phyloP scores from a whole-genome alignment of 2,888 invertebrate genomes.

The Agonopterix alstromeriana region DNA sequence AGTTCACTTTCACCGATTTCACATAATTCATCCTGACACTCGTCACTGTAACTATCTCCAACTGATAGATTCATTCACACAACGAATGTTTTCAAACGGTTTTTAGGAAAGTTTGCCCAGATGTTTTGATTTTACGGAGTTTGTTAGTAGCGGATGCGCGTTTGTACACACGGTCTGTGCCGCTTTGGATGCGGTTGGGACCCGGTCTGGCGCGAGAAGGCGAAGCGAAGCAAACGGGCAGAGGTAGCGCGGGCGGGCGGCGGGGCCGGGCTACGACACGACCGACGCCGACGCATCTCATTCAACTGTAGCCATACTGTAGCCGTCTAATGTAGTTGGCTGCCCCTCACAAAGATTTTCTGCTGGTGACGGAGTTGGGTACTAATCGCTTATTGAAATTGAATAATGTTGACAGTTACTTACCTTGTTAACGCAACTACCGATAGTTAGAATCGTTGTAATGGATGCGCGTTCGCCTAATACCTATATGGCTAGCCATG shows the following conservation, averaged over 20 bases:
- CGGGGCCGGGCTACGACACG: no score
- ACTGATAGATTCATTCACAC: background rate
- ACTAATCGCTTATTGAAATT: no score
- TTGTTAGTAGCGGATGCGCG: slow-evolving; percentile 2
- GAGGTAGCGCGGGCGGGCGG: background rate
- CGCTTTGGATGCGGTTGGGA: slow-evolving; percentile 2
- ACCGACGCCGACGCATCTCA: background rate
- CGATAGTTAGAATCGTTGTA: background rate
- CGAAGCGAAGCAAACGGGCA: background rate
- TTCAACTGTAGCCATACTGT: background rate
- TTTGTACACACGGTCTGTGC: slow-evolving; percentile 3
- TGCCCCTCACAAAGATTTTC: background rate
- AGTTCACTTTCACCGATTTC: slow-evolving; percentile 57
- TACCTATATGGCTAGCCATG: no score
- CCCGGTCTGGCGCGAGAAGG: background rate
- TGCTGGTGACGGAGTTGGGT: no score
- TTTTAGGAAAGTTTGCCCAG: background rate
- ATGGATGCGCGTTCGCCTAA: no score
- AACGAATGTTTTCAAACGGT: background rate
- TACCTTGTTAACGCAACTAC: background rate
- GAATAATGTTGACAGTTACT: no score
- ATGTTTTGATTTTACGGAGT: background rate
- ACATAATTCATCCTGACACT: slow-evolving; percentile 21
- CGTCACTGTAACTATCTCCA: background rate
- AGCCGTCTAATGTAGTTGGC: background rate